Percentiles rank a stretch among this genome's conserved stretches.
Conservation (phyloP, 2,113 vertebrate species). For the Saccopteryx bilineata region DNA sequence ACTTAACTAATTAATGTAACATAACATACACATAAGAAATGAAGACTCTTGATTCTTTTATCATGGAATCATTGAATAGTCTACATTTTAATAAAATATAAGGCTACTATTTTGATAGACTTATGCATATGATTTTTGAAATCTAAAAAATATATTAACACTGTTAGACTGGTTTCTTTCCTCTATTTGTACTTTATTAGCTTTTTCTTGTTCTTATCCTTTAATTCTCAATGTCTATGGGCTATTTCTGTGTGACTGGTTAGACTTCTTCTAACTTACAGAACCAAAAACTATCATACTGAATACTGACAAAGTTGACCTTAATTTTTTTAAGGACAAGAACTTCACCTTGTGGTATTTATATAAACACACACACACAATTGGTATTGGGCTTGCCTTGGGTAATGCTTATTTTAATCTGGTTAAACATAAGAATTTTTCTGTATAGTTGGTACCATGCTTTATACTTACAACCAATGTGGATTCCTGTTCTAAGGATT, state of each 20-base stretch:
- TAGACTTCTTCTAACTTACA: background rate
- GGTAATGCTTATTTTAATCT: background rate
- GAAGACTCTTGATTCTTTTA: constrained; percentile 33
- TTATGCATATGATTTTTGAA: constrained; percentile 8
- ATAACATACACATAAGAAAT: background rate
- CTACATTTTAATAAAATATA: constrained; percentile 47
- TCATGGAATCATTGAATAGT: constrained; percentile 13
- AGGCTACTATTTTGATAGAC: constrained; percentile 14
- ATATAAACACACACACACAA: background rate
- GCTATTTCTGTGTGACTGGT: constrained; percentile 18
- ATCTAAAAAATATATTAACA: constrained; percentile 13
- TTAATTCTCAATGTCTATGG: background rate
- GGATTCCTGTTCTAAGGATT: background rate
- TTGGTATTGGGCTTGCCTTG: background rate
- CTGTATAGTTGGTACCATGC: background rate
- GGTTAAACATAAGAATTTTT: background rate
- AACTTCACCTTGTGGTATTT: background rate
- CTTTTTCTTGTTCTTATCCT: constrained; percentile 30
- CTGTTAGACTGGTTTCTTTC: constrained; percentile 30
- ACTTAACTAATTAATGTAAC: constrained; percentile 26
- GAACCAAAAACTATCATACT: background rate
- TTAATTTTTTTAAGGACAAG: constrained; percentile 26
- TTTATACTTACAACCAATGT: background rate
- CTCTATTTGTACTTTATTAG: constrained; percentile 1
- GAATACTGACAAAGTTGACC: background rate